phyloP scores from a whole-genome alignment of 2,888 invertebrate species.

The Molorchus minor region DNA sequence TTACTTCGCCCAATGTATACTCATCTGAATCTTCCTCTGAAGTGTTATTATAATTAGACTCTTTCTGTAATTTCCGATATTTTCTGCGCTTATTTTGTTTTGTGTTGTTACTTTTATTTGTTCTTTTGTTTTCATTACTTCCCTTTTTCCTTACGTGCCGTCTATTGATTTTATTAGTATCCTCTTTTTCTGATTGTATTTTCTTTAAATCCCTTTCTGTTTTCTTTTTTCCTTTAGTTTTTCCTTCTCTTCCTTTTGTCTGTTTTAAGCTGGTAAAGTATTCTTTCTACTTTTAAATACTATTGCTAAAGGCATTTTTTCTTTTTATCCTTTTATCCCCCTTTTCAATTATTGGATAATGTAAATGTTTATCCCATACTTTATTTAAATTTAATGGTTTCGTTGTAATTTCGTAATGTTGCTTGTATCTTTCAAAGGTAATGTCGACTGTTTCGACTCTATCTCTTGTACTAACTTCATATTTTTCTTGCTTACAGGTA shows the following conservation, averaged over 20 bases:
- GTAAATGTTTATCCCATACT: slow-evolving; percentile 7
- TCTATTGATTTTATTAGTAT: background rate
- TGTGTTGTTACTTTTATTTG: background rate
- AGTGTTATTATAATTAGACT: background rate
- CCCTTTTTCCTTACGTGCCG: slow-evolving; percentile 4
- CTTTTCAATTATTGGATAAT: slow-evolving; percentile 7
- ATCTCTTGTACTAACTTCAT: too few species aligned
- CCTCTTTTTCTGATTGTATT: slow-evolving; percentile 7
- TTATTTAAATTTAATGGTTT: background rate
- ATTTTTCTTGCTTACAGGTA: too few species aligned
- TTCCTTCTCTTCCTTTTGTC: slow-evolving; percentile 2
- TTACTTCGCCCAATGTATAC: slow-evolving; percentile 7
- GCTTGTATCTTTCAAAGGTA: too few species aligned
- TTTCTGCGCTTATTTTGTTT: background rate
- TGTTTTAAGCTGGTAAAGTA: slow-evolving; percentile 12
- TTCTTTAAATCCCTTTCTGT: slow-evolving; percentile 6
- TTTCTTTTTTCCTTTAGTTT: slow-evolving; percentile 8
- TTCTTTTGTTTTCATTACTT: background rate
- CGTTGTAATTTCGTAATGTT: background rate
- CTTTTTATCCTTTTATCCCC: slow-evolving; percentile 9
- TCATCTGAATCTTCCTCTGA: slow-evolving; percentile 15
- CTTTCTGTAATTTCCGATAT: background rate
- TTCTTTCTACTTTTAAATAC: slow-evolving; percentile 12
- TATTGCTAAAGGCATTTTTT: slow-evolving; percentile 12
- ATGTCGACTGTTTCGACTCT: too few species aligned